Percentiles rank a stretch among this genome's conserved stretches.
These are phyloP conservation scores for Channa argus DNA, from an alignment of 2,113 vertebrate genomes.

Conservation along the genomic window DNA sequence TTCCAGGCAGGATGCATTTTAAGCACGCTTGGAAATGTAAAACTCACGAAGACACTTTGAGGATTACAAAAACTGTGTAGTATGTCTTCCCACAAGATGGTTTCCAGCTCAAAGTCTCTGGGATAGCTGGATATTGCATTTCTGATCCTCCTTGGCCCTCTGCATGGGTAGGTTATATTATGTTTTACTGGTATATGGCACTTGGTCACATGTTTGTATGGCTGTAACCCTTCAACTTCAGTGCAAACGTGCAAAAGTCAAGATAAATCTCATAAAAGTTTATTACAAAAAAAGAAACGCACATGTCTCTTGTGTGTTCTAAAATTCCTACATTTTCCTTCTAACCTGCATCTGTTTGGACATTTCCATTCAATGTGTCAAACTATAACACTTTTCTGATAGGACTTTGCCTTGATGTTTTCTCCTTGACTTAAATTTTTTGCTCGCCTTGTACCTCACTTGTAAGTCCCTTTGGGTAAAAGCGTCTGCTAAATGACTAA, in stretches of 20 bases:
- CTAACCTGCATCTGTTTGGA: not conserved
- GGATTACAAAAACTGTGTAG: constrained; percentile 68
- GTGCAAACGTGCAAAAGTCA: too few relatives aligned
- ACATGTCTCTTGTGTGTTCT: too few relatives aligned
- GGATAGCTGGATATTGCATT: constrained; percentile 51
- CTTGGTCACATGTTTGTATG: constrained; percentile 50
- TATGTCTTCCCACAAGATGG: constrained; percentile 41
- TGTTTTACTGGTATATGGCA: constrained; percentile 38
- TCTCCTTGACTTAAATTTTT: too few relatives aligned
- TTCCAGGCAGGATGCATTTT: constrained; percentile 58
- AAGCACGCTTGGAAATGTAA: constrained; percentile 68
- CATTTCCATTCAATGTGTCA: too few relatives aligned
- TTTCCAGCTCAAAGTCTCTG: constrained; percentile 29
- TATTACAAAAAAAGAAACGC: too few relatives aligned
- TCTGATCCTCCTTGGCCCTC: constrained; percentile 44
- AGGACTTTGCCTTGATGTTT: too few relatives aligned
- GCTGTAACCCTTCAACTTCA: not conserved
- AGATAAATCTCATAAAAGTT: too few relatives aligned
- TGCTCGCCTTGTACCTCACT: too few relatives aligned
- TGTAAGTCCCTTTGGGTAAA: too few relatives aligned
- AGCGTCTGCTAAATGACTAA: too few relatives aligned
- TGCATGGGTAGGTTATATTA: constrained; percentile 64
- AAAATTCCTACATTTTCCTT: not conserved
- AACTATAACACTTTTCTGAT: too few relatives aligned
- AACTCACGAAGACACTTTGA: constrained; percentile 65